phyloP scores from a whole-genome alignment of 92 coral and sea anemone genomes.

The Nematostella vectensis region DNA sequence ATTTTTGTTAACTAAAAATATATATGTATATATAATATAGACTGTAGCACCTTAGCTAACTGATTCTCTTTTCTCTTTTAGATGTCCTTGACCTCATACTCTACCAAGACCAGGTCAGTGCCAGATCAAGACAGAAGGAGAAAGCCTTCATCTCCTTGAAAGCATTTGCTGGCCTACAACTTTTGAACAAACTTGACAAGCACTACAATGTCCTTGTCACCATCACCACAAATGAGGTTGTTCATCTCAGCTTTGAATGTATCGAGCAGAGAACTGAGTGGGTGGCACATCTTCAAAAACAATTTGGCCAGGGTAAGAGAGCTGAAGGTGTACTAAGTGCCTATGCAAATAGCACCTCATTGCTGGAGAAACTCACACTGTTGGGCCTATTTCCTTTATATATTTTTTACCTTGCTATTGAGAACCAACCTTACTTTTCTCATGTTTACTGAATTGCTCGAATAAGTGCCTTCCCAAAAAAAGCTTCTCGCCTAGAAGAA shows the following conservation, averaged over 20 bases:
- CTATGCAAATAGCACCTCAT: not conserved
- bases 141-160: conserved; percentile 78
- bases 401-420: too few relatives aligned
- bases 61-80: conserved; percentile 12
- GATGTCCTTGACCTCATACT: conserved; percentile 76
- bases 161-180: conserved; percentile 76
- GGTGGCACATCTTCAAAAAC: conserved; percentile 70
- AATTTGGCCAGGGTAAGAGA: conserved; percentile 85
- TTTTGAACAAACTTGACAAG: conserved; percentile 79
- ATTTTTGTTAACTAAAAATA: too few relatives aligned
- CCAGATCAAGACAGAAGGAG: conserved; percentile 80
- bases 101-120: conserved; percentile 70
- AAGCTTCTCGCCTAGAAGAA: too few relatives aligned
- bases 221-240: conserved; percentile 65
- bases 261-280: conserved; percentile 76
- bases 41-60: too few relatives aligned
- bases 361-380: not conserved
- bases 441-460: too few relatives aligned
- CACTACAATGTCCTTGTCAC: conserved; percentile 60
- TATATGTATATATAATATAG: too few relatives aligned
- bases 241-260: conserved; percentile 78
- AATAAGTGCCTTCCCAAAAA: too few relatives aligned
- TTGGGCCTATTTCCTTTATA: not conserved
- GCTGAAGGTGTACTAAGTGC: not conserved
- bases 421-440: too few relatives aligned